phyloP scores from a whole-genome alignment of 2,888 invertebrate genomes.

The Furcula furcula region DNA sequence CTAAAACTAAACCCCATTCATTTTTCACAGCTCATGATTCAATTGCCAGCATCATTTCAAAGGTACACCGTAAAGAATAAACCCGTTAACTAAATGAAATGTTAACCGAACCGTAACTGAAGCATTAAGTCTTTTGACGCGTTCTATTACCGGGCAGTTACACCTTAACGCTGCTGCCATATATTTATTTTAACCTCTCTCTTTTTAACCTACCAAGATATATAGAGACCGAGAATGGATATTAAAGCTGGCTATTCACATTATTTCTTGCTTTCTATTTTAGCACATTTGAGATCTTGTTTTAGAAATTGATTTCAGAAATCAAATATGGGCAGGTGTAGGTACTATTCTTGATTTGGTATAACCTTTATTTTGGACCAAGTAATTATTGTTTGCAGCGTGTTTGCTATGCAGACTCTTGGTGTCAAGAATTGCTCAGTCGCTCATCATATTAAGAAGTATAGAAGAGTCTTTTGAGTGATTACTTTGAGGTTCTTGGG shows the following conservation, averaged over 20 bases:
- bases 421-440: no score
- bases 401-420: no score
- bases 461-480: no score
- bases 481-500: no score
- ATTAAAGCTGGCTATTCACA: constrained; percentile 52
- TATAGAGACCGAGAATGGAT: constrained; percentile 40
- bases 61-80: constrained; percentile 16
- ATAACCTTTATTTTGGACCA: no score
- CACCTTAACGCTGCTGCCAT: constrained; percentile 37
- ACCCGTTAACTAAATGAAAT: constrained; percentile 28
- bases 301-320: background rate
- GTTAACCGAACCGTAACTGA: constrained; percentile 30
- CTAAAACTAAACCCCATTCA: no score
- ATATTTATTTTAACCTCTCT: constrained; percentile 40
- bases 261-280: constrained; percentile 15
- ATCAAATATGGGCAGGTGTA: no score
- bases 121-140: constrained; percentile 37
- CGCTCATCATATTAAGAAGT: no score
- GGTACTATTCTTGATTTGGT: no score
- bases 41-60: constrained; percentile 13
- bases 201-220: constrained; percentile 29
- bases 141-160: constrained; percentile 48
- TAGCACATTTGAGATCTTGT: constrained; percentile 1
- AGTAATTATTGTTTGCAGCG: no score
- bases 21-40: constrained; percentile 16